Conservation (phyloP, 2,888 invertebrate species). For the Chrysolina americana region DNA sequence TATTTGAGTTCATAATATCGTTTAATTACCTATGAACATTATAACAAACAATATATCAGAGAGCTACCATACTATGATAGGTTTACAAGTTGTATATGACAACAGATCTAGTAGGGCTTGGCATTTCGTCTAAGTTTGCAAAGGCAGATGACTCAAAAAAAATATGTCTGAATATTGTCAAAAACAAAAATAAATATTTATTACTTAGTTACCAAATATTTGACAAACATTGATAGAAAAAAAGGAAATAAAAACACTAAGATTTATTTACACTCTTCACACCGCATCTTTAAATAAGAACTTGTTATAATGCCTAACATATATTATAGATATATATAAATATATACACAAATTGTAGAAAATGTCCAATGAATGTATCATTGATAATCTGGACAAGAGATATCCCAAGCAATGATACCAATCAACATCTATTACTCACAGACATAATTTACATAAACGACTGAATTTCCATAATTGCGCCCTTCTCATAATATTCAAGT, state of each 20-base stretch:
- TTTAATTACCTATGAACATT: slow-evolving; percentile 70
- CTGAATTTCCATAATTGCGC: slow-evolving; percentile 28
- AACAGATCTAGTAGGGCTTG: slow-evolving; percentile 65
- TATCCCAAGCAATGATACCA: not conserved
- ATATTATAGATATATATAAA: slow-evolving; percentile 57
- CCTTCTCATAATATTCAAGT: slow-evolving; percentile 52
- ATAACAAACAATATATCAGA: slow-evolving; percentile 71
- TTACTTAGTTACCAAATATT: slow-evolving; percentile 65
- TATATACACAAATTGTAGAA: slow-evolving; percentile 56
- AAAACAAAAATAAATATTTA: slow-evolving; percentile 66
- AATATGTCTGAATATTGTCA: slow-evolving; percentile 60
- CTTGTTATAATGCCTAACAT: slow-evolving; percentile 55
- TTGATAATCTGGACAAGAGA: slow-evolving; percentile 39
- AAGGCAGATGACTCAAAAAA: slow-evolving; percentile 58
- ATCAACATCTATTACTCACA: not conserved
- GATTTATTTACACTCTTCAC: slow-evolving; percentile 66
- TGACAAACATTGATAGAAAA: slow-evolving; percentile 48
- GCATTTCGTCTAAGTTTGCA: slow-evolving; percentile 49
- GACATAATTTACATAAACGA: slow-evolving; percentile 5
- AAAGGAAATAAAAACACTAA: slow-evolving; percentile 62
- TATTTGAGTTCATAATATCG: slow-evolving; percentile 50
- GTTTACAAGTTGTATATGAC: slow-evolving; percentile 66
- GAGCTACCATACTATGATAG: slow-evolving; percentile 69
- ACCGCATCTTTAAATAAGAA: slow-evolving; percentile 55
- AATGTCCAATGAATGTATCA: slow-evolving; percentile 59